Evolutionary conservation across 2,888 invertebrate species (phyloP).

Genomic region (Phytoseiulus persimilis): DNA sequence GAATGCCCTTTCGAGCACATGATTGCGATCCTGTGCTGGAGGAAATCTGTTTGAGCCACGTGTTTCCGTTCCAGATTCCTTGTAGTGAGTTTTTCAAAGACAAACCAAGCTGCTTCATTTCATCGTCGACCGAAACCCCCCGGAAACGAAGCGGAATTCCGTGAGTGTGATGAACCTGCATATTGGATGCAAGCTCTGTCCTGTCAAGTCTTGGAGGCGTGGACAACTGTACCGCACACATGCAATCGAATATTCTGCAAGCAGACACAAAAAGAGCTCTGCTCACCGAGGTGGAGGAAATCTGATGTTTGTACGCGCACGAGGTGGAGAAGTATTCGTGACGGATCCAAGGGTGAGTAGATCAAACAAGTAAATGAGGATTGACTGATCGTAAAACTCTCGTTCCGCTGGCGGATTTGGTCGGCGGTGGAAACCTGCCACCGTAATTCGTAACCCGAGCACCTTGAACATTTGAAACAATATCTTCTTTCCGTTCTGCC

Average conservation of each 20-base stretch:
- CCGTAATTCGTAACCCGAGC: too few species aligned
- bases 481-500: too few species aligned
- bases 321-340: neutral
- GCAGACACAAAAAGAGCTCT: neutral
- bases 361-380: too few species aligned
- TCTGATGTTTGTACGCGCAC: neutral
- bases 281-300: neutral
- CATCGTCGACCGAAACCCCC: neutral
- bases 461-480: too few species aligned
- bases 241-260: neutral
- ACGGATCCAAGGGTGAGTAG: neutral
- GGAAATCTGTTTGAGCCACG: neutral
- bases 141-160: neutral
- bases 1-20: neutral
- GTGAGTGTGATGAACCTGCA: neutral
- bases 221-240: neutral
- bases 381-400: too few species aligned
- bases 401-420: too few species aligned
- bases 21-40: neutral
- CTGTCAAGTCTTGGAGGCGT: neutral
- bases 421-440: too few species aligned
- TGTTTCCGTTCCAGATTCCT: neutral
- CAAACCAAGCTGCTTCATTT: neutral
- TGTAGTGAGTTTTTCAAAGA: neutral
- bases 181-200: neutral